Conservation (phyloP, 2,888 invertebrate genomes). For the Micoletzkya japonica region DNA sequence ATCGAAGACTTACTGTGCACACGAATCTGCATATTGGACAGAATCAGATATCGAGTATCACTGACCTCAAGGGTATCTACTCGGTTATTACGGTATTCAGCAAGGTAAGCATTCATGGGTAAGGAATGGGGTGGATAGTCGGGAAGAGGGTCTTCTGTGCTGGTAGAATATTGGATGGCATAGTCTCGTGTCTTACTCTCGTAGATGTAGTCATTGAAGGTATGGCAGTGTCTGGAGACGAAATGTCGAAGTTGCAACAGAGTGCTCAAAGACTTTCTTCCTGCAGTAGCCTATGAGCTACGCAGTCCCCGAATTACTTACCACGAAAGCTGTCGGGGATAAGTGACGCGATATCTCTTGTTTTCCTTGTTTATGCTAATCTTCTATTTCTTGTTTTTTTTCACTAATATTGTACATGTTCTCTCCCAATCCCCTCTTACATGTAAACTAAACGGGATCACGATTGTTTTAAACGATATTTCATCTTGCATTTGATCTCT, state of each 20-base stretch:
- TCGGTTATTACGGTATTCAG: not conserved
- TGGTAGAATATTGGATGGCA: too few species aligned
- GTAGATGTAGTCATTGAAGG: slow-evolving; percentile 1
- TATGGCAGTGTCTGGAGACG: not conserved
- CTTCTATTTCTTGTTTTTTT: not conserved
- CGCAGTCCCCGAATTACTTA: not conserved
- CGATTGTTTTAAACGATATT: too few species aligned
- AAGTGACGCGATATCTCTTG: not conserved
- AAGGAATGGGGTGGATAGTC: too few species aligned
- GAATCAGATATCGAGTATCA: not conserved
- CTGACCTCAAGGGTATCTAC: not conserved
- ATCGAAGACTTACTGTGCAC: slow-evolving; percentile 16
- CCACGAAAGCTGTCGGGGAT: slow-evolving; percentile 26
- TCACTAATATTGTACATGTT: not conserved
- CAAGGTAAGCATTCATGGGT: not conserved
- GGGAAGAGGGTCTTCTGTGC: too few species aligned
- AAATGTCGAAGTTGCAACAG: slow-evolving; percentile 17
- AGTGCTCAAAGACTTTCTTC: slow-evolving; percentile 25
- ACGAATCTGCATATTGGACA: slow-evolving; percentile 8
- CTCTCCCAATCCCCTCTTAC: too few species aligned
- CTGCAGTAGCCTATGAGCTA: not conserved
- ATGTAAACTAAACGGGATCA: too few species aligned
- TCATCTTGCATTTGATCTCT: too few species aligned
- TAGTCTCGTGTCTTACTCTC: too few species aligned
- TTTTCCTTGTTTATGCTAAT: not conserved